phyloP scores from a whole-genome alignment of 2,888 invertebrate genomes.

The Hydrotaea cyrtoneurina region DNA sequence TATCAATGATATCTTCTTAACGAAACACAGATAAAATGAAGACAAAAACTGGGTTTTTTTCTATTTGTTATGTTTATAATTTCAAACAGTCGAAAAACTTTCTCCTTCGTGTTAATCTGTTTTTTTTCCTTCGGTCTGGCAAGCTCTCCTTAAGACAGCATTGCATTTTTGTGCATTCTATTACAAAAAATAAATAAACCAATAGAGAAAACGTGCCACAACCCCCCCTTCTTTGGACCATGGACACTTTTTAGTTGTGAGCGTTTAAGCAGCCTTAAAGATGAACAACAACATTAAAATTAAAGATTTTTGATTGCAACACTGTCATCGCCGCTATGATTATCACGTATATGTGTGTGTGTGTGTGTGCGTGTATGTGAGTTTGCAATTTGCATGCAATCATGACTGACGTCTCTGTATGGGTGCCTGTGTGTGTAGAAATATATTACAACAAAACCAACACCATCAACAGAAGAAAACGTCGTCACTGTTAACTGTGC shows the following conservation, averaged over 20 bases:
- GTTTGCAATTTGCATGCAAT: conserved; percentile 23
- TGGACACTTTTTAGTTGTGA: not conserved
- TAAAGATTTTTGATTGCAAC: not conserved
- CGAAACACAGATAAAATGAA: not conserved
- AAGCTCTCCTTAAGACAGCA: conserved; percentile 12
- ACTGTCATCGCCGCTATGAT: conserved; percentile 1
- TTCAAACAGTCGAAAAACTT: conserved; percentile 22
- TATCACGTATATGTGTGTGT: not conserved
- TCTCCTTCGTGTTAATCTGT: conserved; percentile 26
- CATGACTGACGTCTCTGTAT: no score
- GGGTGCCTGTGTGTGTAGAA: no score
- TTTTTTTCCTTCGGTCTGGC: not conserved
- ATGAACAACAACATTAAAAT: conserved; percentile 7
- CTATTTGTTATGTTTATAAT: not conserved
- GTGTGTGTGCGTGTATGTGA: not conserved
- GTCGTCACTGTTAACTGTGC: not conserved
- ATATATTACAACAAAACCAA: not conserved
- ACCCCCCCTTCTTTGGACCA: not conserved
- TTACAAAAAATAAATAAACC: not conserved
- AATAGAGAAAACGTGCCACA: not conserved
- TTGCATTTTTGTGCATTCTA: not conserved
- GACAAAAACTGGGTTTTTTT: not conserved
- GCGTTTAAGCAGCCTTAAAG: not conserved
- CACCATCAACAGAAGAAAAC: not conserved
- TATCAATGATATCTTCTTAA: conserved; percentile 1